Conservation (phyloP, 2,797 vertebrate species). For the Sebastes taczanowskii region DNA sequence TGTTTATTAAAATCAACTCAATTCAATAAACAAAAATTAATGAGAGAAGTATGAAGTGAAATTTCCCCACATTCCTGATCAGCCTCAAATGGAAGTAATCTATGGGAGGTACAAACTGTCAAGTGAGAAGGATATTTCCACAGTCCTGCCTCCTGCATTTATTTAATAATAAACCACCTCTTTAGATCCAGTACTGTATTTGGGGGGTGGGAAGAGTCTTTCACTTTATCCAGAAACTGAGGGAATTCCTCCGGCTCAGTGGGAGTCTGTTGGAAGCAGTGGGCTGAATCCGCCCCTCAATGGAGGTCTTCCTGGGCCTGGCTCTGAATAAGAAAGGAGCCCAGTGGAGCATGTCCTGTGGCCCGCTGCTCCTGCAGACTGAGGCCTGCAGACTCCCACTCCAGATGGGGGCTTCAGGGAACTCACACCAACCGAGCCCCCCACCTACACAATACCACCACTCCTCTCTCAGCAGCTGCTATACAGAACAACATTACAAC, state of each 20-base stretch:
- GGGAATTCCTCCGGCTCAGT: slow-evolving; percentile 76
- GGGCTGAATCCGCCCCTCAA: slow-evolving; percentile 77
- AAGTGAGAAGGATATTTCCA: slow-evolving; percentile 45
- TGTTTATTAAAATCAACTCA: slow-evolving; percentile 50
- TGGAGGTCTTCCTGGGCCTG: slow-evolving; percentile 67
- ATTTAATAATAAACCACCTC: slow-evolving; percentile 49
- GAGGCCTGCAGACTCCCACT: slow-evolving; percentile 59
- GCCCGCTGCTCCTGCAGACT: slow-evolving; percentile 50
- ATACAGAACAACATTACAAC: slow-evolving; percentile 60
- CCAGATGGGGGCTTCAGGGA: slow-evolving; percentile 78
- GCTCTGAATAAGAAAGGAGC: slow-evolving; percentile 72
- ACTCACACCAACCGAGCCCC: slow-evolving; percentile 64
- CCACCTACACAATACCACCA: slow-evolving; percentile 62
- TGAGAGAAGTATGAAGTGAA: slow-evolving; percentile 57
- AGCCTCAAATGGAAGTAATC: slow-evolving; percentile 50
- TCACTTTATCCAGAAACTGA: slow-evolving; percentile 66
- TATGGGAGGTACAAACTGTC: slow-evolving; percentile 37
- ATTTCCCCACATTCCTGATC: slow-evolving; percentile 31
- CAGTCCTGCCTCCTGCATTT: slow-evolving; percentile 27
- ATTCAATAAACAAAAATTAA: slow-evolving; percentile 62
- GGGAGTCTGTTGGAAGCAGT: slow-evolving; percentile 77
- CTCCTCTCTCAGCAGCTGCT: slow-evolving; percentile 71
- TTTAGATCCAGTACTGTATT: slow-evolving; percentile 13
- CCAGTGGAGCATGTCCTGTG: slow-evolving; percentile 78
- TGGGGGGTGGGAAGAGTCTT: slow-evolving; percentile 36